Percentiles rank a stretch among this genome's conserved stretches.
phyloP scores from a whole-genome alignment of 1,140 invertebrate genomes.

The Acromyrmex echinatior region DNA sequence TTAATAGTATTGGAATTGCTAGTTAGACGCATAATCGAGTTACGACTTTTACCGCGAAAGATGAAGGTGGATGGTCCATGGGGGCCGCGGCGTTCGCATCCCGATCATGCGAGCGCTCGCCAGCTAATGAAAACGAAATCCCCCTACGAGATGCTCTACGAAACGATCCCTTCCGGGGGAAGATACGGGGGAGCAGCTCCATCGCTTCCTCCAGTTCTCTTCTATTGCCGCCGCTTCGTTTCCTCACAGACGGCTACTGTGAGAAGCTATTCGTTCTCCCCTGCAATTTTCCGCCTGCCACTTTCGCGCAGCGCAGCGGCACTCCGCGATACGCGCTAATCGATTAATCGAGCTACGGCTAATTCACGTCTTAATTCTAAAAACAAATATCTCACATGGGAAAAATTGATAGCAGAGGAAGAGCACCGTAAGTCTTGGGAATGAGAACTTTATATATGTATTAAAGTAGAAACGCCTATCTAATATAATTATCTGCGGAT shows the following conservation, averaged over 20 bases:
- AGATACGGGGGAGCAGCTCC: slow-evolving; percentile 13
- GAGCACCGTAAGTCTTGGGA: background rate
- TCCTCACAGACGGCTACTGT: slow-evolving; percentile 63
- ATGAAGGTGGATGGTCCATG: slow-evolving; percentile 76
- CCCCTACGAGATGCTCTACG: background rate
- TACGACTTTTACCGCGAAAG: slow-evolving; percentile 82
- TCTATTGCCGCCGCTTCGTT: slow-evolving; percentile 32
- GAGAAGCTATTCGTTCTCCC: slow-evolving; percentile 66
- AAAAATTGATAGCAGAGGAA: background rate
- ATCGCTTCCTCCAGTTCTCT: background rate
- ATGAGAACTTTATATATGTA: background rate
- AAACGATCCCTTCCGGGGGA: slow-evolving; percentile 42
- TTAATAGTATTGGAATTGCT: slow-evolving; percentile 85
- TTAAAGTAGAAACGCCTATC: background rate
- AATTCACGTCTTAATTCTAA: background rate
- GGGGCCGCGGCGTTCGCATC: slow-evolving; percentile 23
- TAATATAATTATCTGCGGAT: background rate
- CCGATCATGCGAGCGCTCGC: slow-evolving; percentile 59
- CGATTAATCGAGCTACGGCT: slow-evolving; percentile 15
- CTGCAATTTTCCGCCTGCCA: slow-evolving; percentile 65
- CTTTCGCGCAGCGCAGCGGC: slow-evolving; percentile 50
- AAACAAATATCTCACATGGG: background rate
- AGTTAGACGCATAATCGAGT: slow-evolving; percentile 85
- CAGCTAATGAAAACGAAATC: slow-evolving; percentile 74
- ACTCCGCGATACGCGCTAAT: background rate